Base-by-base conservation (phyloP, 2,888 invertebrate species). In the Drosophila neonasuta region DNA sequence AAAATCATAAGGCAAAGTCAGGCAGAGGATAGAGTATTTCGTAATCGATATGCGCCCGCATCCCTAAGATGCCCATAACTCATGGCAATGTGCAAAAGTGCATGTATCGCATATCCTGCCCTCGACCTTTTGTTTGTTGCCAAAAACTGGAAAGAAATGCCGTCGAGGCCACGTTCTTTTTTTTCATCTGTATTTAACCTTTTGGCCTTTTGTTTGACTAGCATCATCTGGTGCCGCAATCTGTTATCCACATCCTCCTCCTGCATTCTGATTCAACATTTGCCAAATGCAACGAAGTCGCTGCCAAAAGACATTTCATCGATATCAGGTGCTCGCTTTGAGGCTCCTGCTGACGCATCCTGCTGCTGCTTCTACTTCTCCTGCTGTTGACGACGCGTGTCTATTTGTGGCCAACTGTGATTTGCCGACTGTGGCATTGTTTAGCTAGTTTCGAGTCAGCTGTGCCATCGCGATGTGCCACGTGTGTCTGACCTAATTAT, bases 71-170 rank as follows among this genome's bases (percentile, higher is more conserved):
- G 74, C 51, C 72, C 84, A 88, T 88, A 88, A 77, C 73, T 85
- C 87, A 88, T 76, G 79, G 79, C 85, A 86, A 89, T 89, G 89
- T 89, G 90, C 89, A 88, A 89, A 89, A 89, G 85, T 87, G 74
- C 68, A 72, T 79, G 80, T 84, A 88, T 89, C 88, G 78, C 80
- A 83, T 84, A 76, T 82, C 79, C 75, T 80, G 65, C 60, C 24
- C 11, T 24, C 44, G 66, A 59, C 59, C 66, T 74, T 48, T 86
- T 82, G 80, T 81, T 75, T 79, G 73, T 75, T 79, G 74, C 72
- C 74, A 68, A 76, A 72, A 50, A 55, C 45, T 36, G 36, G 45
- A 70, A 77, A 77, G 74, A 15, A 15, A 77, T 80, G 80, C 77
- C 62, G 63, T 56, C 66, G 71, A 29, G 48, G 54, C 52, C 51